Percentiles rank a stretch among this genome's conserved stretches.
Conservation (phyloP, 2,888 invertebrate species). For the Luperina nickerlii region DNA sequence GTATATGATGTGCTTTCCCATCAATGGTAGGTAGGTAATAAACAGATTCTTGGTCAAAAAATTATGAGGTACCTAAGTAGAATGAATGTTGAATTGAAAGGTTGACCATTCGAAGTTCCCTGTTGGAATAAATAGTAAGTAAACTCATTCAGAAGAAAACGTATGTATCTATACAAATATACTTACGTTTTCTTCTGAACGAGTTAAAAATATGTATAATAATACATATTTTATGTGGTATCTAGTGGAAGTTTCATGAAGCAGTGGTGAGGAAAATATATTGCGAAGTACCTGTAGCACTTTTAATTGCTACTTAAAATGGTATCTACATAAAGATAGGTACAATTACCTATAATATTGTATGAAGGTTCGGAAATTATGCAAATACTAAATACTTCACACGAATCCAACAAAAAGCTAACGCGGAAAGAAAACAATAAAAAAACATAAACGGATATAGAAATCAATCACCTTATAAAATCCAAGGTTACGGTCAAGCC, state of each 20-base stretch:
- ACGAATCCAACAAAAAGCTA: conserved; percentile 4
- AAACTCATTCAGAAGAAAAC: conserved; percentile 7
- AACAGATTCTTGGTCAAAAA: not conserved
- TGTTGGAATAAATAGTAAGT: not conserved
- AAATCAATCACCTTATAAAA: conserved; percentile 56
- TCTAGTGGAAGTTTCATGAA: not conserved
- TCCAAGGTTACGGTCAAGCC: conserved; percentile 67
- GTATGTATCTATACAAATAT: not conserved
- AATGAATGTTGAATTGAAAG: not conserved
- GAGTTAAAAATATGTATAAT: no score
- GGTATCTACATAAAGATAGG: not conserved
- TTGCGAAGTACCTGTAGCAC: not conserved
- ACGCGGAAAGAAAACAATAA: conserved; percentile 37
- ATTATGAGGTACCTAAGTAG: no score
- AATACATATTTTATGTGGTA: no score
- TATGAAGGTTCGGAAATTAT: not conserved
- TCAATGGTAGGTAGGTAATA: no score
- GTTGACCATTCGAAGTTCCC: not conserved
- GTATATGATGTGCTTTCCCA: not conserved
- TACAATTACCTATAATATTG: not conserved
- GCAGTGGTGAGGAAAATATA: no score
- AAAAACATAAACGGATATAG: conserved; percentile 17
- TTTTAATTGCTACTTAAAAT: not conserved
- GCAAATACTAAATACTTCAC: conserved; percentile 15
- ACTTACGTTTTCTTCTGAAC: no score